Base-by-base conservation (phyloP, 2,113 vertebrate genomes). In the Chamaea fasciata region DNA sequence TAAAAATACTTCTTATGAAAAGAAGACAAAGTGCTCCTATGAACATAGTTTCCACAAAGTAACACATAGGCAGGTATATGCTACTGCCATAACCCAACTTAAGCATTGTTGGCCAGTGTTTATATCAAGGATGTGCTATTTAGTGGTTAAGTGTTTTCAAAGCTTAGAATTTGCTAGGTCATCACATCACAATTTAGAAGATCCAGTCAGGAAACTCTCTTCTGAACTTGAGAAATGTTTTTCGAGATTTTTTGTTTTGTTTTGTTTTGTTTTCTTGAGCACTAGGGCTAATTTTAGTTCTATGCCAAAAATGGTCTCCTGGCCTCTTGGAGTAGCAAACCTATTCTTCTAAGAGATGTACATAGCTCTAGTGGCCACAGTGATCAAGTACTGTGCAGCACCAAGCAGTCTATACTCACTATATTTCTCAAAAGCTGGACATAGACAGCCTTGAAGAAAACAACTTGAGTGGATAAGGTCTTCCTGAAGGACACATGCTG, bases 151-250 rank as follows among this genome's bases (percentile, higher is more conserved):
- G 80, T 18, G 22, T 47, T 85, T 76, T 37, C 37, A 65, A 92
- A 90, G 9, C 39, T 76, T 56, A 44, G n/a, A 8, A 16, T 56
- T 82, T 91, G 9, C 60, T 33, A 27, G 37, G 8, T 49, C 60
- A 27, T 75, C 52, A 64, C 13, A 37, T 46, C 15, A 53, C 9
- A 50, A 13, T 71, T 87, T 64, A 41, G 67, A 89, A 74, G 3
- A 70, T 1, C 9, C 56, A 55, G 18, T 41, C 8, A 27, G 30
- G 21, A 92, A 87, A 50, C 33, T 49, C 28, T 82, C 17, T 65
- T 87, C 22, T 0, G 0, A 74, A 55, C 6, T 15, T 33, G 15
- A 71, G 10, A 86, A 76, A 6, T 4, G 11, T 47, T 44, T 81
- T 33, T 56, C 11, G 17, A 17, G 1, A 31, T 16, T 18, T 73